These are phyloP conservation scores for Nothocercus julius DNA, from an alignment of 2,113 vertebrate species.

Conservation along the genomic window DNA sequence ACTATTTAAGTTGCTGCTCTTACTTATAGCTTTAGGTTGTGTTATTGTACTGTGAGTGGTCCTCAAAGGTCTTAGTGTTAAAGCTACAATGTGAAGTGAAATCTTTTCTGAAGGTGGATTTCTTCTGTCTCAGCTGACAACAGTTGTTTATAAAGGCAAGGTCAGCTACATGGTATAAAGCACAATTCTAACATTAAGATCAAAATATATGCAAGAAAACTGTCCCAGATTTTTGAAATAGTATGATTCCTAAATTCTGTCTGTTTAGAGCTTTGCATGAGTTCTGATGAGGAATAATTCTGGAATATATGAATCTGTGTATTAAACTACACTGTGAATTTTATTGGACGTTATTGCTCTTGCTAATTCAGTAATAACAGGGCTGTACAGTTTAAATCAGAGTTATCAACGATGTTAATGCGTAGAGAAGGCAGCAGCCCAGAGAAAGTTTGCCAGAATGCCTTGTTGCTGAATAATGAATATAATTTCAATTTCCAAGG, in stretches of 20 bases:
- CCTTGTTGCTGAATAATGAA: background rate
- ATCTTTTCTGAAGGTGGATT: background rate
- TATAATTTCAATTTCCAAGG: slow-evolving; percentile 72
- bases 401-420: background rate
- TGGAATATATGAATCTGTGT: background rate
- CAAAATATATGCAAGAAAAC: background rate
- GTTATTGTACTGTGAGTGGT: background rate
- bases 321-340: background rate
- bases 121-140: background rate
- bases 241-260: background rate
- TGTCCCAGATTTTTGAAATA: background rate
- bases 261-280: background rate
- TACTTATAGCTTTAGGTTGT: background rate
- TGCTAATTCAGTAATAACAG: background rate
- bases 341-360: background rate
- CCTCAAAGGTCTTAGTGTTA: background rate
- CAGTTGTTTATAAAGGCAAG: background rate
- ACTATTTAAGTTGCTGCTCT: background rate
- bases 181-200: background rate
- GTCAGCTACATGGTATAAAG: background rate
- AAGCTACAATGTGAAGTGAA: background rate
- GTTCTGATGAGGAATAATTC: background rate
- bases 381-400: background rate
- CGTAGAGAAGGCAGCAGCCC: background rate
- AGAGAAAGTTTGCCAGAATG: background rate